phyloP scores from a whole-genome alignment of 2,888 invertebrate species.

The Schrankia costaestrigalis region DNA sequence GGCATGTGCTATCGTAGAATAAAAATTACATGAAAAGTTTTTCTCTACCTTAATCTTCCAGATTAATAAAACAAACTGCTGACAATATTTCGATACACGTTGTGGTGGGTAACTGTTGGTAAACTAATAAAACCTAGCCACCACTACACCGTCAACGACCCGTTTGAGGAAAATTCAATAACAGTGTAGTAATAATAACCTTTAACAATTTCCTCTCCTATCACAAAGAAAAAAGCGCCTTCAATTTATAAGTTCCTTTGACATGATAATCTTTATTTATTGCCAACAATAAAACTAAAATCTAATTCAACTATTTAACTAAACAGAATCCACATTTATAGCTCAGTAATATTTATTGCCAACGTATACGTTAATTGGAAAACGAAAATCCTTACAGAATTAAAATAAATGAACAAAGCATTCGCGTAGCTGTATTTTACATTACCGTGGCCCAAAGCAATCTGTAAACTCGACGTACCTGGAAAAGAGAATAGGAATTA shows the following conservation, averaged over 20 bases:
- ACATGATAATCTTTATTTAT: no score
- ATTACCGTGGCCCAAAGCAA: constrained; percentile 17
- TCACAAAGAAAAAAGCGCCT: constrained; percentile 4
- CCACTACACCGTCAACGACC: constrained; percentile 1
- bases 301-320: no score
- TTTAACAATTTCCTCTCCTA: constrained; percentile 6
- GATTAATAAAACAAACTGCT: no score
- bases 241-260: background rate
- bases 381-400: background rate
- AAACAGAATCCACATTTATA: no score
- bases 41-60: no score
- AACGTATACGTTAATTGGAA: constrained; percentile 2
- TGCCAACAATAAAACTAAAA: no score
- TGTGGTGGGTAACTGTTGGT: no score
- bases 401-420: constrained; percentile 5
- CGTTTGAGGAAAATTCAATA: constrained; percentile 12
- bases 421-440: constrained; percentile 11
- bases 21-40: no score
- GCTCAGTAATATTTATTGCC: constrained; percentile 3
- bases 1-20: no score
- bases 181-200: no score
- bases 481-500: constrained; percentile 11
- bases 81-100: no score
- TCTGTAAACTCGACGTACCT: constrained; percentile 23
- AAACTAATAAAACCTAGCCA: constrained; percentile 1